A percentile compares a stretch with the other conserved stretches of the same genome.
These are phyloP conservation scores for Calyptommatus sinebrachiatus DNA, from an alignment of 2,113 vertebrate genomes.

Conservation along the genomic window DNA sequence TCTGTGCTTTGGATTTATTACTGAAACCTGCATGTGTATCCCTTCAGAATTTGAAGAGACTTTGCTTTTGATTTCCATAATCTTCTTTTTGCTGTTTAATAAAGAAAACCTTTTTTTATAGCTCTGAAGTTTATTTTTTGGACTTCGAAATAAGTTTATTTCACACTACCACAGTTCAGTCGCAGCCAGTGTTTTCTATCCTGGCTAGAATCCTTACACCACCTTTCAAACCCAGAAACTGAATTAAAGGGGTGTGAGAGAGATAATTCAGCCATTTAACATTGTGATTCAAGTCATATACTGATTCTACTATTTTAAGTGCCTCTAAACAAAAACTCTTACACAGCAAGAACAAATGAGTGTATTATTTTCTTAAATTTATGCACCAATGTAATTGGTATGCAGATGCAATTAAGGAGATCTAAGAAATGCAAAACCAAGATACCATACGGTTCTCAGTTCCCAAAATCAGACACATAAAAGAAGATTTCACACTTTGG, in stretches of 20 bases:
- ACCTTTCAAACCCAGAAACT: conserved; percentile 5
- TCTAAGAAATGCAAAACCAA: conserved; percentile 66
- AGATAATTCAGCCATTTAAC: conserved; percentile 20
- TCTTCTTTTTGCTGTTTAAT: too few species aligned
- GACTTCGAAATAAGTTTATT: too few species aligned
- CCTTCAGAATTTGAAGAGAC: too few species aligned
- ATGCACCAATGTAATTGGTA: conserved; percentile 62
- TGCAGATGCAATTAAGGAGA: conserved; percentile 63
- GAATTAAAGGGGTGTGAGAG: not conserved
- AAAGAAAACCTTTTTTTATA: too few species aligned
- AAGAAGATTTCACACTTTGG: conserved; percentile 52
- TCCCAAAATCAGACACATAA: conserved; percentile 58
- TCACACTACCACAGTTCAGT: too few species aligned
- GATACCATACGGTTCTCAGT: conserved; percentile 63
- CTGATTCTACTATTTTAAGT: conserved; percentile 4
- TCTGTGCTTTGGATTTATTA: too few species aligned
- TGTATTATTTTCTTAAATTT: conserved; percentile 49
- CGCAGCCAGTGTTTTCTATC: too few species aligned
- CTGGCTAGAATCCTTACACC: not conserved
- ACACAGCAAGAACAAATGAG: conserved; percentile 40
- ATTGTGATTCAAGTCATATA: not conserved
- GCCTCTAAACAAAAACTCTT: conserved; percentile 33
- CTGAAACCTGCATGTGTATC: too few species aligned
- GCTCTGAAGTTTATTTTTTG: too few species aligned
- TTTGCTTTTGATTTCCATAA: too few species aligned